Conservation (phyloP, 2,797 vertebrate genomes). For the Vultur gryphus region DNA sequence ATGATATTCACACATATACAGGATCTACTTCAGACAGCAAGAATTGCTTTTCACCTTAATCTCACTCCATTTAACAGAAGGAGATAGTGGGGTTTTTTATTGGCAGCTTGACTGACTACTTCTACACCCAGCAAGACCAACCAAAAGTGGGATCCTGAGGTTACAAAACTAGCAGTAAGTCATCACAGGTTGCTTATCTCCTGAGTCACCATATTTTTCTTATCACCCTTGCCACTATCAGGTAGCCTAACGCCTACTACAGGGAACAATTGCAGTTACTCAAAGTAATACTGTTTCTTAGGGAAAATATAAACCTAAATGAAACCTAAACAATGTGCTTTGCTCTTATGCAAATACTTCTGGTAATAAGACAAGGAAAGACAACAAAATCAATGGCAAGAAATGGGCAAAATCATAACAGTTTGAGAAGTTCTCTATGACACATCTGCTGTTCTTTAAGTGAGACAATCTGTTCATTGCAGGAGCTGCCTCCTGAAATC, state of each 20-base stretch:
- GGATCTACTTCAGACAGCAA: background rate
- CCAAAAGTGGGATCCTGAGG: background rate
- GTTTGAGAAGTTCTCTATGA: background rate
- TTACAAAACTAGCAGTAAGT: background rate
- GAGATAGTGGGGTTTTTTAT: background rate
- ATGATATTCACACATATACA: background rate
- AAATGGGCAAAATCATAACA: constrained; percentile 16
- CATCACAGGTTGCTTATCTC: background rate
- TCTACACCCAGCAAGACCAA: background rate
- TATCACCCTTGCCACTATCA: background rate
- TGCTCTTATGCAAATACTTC: constrained; percentile 7
- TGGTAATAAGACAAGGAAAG: constrained; percentile 9
- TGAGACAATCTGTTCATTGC: background rate
- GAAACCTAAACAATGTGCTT: background rate
- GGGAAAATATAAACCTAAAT: background rate
- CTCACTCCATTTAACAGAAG: background rate
- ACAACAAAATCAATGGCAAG: constrained; percentile 2
- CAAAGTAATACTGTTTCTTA: background rate
- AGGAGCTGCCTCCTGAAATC: background rate
- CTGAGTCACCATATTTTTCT: background rate
- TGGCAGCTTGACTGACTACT: background rate
- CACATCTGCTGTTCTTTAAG: constrained; percentile 31
- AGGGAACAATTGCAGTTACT: background rate
- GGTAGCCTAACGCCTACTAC: background rate
- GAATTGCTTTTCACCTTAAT: background rate